Evolutionary conservation across 2,797 vertebrate genomes (phyloP), one percentile per base, ranked within the genome.

Genomic region (Echeneis naucrates): DNA sequence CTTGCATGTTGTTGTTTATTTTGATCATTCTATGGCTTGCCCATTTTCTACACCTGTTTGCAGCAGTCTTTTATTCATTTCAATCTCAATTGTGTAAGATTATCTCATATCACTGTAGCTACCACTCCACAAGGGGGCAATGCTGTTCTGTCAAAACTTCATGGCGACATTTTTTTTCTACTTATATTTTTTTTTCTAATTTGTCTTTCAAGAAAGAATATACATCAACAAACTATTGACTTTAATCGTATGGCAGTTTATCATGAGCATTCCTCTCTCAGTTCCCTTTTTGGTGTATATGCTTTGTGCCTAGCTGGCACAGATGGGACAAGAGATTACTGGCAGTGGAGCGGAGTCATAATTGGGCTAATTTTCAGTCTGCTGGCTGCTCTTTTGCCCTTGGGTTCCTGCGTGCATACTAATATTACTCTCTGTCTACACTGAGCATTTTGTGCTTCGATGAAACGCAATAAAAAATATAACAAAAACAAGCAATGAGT

Each of bases 71-170:
- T n/a, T 40, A 26, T 19, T 17, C 12, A 24, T 1, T 74, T 58
- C 27, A 7, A 53, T 3, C 2, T 12, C 16, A 61, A 48, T 23
- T 37, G 2, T 16, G 1, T 1, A 14, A 32, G 2, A 14, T 19
- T 23, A 26, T 24, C 24, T 55, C 38, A 9, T 42, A 8, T 2
- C 57, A 70, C 14, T 71, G 4, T 68, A 63, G 32, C 35, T 60
- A 50, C 27, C 35, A 42, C 51, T 74, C 91, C 92, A 93, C 88
- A 82, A 92, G 92, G 87, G 84, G 91, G 92, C 88, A 54, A 63
- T 85, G 82, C 73, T 83, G 84, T 24, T 68, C 65, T 68, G 26
- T 82, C 35, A 68, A 42, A 57, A 37, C 33, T 37, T 40, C 17
- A 73, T n/a, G 35, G 13, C 50, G 75, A 12, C 14, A 48, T 19